These are phyloP conservation scores for Chiropotes sagulatus DNA, from an alignment of 2,797 vertebrate genomes.

Conservation along the genomic window DNA sequence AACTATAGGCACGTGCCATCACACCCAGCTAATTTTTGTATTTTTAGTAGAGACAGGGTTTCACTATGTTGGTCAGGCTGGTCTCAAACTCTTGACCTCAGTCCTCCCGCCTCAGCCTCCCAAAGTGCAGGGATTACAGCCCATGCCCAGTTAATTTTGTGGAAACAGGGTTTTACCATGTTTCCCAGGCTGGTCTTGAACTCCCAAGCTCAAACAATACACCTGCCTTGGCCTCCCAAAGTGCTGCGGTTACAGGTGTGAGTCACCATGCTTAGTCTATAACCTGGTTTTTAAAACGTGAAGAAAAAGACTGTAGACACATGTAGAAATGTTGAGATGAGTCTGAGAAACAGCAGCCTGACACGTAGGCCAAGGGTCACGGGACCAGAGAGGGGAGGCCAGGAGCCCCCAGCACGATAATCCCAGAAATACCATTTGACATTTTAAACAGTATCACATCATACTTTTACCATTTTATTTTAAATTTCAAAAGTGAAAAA, in stretches of 20 bases:
- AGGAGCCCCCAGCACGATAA: background rate
- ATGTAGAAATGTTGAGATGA: no score
- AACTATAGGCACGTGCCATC: no score
- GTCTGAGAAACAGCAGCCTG: background rate
- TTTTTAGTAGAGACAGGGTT: background rate
- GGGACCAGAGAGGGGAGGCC: background rate
- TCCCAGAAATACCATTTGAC: background rate
- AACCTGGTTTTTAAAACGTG: background rate
- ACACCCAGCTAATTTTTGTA: background rate
- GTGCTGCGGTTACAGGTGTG: background rate
- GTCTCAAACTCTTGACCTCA: background rate
- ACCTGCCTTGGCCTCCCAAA: background rate
- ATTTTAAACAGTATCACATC: background rate
- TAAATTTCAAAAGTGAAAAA: slow-evolving; percentile 17
- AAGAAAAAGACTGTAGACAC: background rate
- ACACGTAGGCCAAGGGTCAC: background rate
- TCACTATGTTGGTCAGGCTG: background rate
- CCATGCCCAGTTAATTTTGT: background rate
- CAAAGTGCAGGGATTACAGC: no score
- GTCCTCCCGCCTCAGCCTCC: no score
- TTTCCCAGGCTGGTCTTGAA: background rate
- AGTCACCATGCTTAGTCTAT: background rate
- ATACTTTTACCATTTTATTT: background rate
- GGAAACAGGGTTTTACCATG: background rate
- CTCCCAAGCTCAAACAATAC: background rate